Evolutionary conservation across 1,140 invertebrate genomes (phyloP).

Genomic region (Rhopalosiphum maidis): DNA sequence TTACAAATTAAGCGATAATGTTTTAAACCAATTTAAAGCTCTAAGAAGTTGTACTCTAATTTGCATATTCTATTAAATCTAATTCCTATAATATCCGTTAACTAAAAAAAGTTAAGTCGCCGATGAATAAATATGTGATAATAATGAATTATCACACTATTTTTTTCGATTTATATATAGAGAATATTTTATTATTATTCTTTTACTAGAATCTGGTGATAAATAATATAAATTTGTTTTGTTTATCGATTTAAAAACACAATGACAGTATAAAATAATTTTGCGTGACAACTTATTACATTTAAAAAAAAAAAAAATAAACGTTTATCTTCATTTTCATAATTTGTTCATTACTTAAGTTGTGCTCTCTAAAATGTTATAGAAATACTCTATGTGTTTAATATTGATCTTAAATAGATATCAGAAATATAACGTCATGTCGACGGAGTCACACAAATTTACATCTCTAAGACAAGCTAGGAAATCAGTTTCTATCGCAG

Average conservation of each 20-base stretch:
- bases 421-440: constrained; percentile 40
- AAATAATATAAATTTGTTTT: not conserved
- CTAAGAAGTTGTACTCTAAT: not conserved
- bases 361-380: constrained; percentile 30
- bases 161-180: not conserved
- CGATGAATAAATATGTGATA: not conserved
- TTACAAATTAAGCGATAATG: not conserved
- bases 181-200: not conserved
- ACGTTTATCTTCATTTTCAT: not conserved
- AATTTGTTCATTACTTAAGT: constrained; percentile 18
- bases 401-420: constrained; percentile 40
- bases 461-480: constrained; percentile 50
- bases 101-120: not conserved
- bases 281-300: not conserved
- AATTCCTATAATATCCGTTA: not conserved
- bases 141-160: not conserved
- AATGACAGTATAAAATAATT: not conserved
- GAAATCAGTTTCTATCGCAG: constrained; percentile 53
- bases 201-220: not conserved
- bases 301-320: not conserved
- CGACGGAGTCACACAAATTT: constrained; percentile 54
- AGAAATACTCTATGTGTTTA: not conserved
- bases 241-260: not conserved
- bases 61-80: not conserved
- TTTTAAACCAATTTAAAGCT: not conserved